Evolutionary conservation across 1,140 invertebrate species (phyloP).

Genomic region (Helicoverpa armigera): DNA sequence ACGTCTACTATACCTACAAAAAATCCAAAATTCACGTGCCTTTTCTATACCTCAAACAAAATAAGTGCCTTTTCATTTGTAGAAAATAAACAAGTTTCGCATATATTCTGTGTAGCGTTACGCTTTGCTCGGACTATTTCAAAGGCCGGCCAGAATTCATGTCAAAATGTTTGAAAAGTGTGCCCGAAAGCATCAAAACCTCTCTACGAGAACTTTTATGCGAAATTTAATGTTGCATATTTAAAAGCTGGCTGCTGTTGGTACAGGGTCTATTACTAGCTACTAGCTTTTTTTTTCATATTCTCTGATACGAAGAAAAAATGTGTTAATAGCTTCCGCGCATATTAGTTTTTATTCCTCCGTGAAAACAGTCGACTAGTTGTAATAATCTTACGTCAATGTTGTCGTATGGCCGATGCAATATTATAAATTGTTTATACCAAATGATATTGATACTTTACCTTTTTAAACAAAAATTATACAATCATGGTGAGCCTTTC

Average conservation of each 20-base stretch:
- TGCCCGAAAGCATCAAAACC: slow-evolving; percentile 61
- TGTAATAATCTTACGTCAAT: not conserved
- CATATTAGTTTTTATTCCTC: not conserved
- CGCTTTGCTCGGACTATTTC: slow-evolving; percentile 56
- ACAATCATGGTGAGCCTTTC: slow-evolving; percentile 25
- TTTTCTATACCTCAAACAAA: slow-evolving; percentile 35
- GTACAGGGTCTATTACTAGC: slow-evolving; percentile 40
- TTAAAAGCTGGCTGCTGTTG: slow-evolving; percentile 58
- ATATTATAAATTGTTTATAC: too few relatives aligned
- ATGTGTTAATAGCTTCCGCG: slow-evolving; percentile 10
- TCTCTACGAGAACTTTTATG: slow-evolving; percentile 63
- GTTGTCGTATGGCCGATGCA: too few relatives aligned
- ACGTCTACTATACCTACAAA: too few relatives aligned
- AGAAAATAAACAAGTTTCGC: slow-evolving; percentile 46
- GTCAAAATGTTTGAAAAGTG: slow-evolving; percentile 72
- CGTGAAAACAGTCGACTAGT: not conserved
- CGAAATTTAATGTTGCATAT: slow-evolving; percentile 70
- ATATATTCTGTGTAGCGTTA: slow-evolving; percentile 25
- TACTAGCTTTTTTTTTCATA: slow-evolving; percentile 19
- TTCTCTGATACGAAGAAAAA: slow-evolving; percentile 16
- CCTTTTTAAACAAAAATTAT: not conserved
- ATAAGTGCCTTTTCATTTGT: slow-evolving; percentile 47
- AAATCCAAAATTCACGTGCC: not conserved
- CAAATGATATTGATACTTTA: too few relatives aligned
- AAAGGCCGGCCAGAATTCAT: slow-evolving; percentile 65